Evolutionary conservation across 2,113 vertebrate species (phyloP).

Genomic region (Alosa alosa): DNA sequence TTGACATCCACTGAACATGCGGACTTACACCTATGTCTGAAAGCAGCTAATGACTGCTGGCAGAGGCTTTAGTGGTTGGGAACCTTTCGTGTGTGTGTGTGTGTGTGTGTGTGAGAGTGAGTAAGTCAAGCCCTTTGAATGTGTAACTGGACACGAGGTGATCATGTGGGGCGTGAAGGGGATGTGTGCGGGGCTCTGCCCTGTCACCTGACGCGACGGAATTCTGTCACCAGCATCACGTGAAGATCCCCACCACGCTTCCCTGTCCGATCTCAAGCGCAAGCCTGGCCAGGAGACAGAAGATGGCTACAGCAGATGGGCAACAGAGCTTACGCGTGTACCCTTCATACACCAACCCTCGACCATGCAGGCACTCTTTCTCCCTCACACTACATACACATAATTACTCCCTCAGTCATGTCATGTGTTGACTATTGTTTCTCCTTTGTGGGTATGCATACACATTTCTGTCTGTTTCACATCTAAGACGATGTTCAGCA

Average conservation of each 20-base stretch:
- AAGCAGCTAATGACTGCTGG: not conserved
- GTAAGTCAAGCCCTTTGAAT: constrained; percentile 2
- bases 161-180: constrained; percentile 2
- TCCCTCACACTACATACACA: not conserved
- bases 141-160: not conserved
- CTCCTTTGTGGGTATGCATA: not conserved
- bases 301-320: constrained; percentile 14
- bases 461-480: not conserved
- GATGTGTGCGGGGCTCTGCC: not conserved
- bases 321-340: not conserved
- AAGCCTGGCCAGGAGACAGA: not conserved
- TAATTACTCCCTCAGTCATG: not conserved
- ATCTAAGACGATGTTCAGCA: not conserved
- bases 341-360: not conserved
- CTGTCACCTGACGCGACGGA: constrained; percentile 3
- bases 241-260: not conserved
- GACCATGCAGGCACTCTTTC: not conserved
- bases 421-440: not conserved
- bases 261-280: not conserved
- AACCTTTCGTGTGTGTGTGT: not conserved
- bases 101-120: not conserved
- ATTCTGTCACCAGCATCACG: constrained; percentile 1
- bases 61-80: not conserved
- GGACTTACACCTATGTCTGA: no score
- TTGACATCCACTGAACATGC: no score